Base-by-base conservation (phyloP, 2,888 invertebrate species). In the Tineola bisselliella region DNA sequence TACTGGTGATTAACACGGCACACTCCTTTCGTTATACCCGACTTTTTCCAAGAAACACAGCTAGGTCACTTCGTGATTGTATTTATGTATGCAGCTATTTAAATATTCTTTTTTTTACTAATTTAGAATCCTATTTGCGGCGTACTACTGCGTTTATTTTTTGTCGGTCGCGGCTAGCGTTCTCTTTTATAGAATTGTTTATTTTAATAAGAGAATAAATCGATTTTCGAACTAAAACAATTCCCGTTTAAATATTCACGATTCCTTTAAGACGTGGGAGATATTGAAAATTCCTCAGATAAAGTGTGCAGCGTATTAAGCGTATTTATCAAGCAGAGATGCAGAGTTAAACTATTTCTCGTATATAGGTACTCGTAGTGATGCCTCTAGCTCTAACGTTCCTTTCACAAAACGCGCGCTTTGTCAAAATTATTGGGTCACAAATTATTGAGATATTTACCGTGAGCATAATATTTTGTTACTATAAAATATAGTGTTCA, bases 401-500 rank as follows among this genome's bases (percentile, higher is more conserved):
- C 25, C 56, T 56, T 19, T 25, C 30, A 56, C 56, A 19, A 19
- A 19, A 56, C 30, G n/a, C 25, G 19, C 12, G 19, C 56, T 25
- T 56, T 56, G 56, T 56, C 56, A 56, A 56, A 56, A 56, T 56
- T 56, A 56, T 56, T 56, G 12, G 56, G 56, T 56, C 56, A 25
- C 56, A 56, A 56, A 56, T 56, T 56, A 56, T 56, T 19, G 25
- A 56, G 56, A 56, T 56, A 56, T 56, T 56, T 56, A 18, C 56
- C 18, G 56, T 25, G 17, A 52, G 18, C 15, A 13, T 52, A 52
- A 56, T 56, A 56, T 56, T 52, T 30, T 48, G 48, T 48, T 48
- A 18, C 15, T 44, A 44, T 44, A 12, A 44, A 12, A 44, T 44
- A 38, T n/a, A 38, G 10, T 38, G n/a, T 38, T 3, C 3, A 38